Evolutionary conservation across 92 coral and sea anemone genomes (phyloP).

Genomic region (Blastomussa wellsi): DNA sequence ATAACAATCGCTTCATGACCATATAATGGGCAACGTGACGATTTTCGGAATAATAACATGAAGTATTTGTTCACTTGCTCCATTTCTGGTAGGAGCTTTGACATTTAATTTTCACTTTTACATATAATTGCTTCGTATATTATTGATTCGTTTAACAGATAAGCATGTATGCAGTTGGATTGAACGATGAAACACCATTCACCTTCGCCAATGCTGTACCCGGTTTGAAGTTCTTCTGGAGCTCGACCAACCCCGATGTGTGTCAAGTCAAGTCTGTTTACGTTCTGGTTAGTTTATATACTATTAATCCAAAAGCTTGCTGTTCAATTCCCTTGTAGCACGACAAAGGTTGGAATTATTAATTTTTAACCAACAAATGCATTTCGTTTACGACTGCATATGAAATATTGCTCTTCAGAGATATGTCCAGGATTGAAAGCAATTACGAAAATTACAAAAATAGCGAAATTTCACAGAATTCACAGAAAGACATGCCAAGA

Average conservation of each 20-base stretch:
- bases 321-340: no score
- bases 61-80: no score
- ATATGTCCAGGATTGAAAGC: no score
- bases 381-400: neutral
- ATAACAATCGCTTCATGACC: no score
- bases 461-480: no score
- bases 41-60: no score
- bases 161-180: slow-evolving; percentile 84
- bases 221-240: slow-evolving; percentile 89
- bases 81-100: neutral
- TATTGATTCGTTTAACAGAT: slow-evolving; percentile 39
- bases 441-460: no score
- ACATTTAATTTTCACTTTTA: neutral
- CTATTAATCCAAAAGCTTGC: neutral
- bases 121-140: neutral
- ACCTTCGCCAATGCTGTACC: slow-evolving; percentile 90
- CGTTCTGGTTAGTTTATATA: slow-evolving; percentile 55
- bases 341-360: no score
- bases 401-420: no score
- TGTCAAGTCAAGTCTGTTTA: slow-evolving; percentile 94
- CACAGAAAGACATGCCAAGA: no score
- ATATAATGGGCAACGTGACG: no score
- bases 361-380: no score
- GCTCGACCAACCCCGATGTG: slow-evolving; percentile 90
- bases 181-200: slow-evolving; percentile 85